Conservation (phyloP, 1,140 invertebrate genomes). For the Drosophila oshimai region DNA sequence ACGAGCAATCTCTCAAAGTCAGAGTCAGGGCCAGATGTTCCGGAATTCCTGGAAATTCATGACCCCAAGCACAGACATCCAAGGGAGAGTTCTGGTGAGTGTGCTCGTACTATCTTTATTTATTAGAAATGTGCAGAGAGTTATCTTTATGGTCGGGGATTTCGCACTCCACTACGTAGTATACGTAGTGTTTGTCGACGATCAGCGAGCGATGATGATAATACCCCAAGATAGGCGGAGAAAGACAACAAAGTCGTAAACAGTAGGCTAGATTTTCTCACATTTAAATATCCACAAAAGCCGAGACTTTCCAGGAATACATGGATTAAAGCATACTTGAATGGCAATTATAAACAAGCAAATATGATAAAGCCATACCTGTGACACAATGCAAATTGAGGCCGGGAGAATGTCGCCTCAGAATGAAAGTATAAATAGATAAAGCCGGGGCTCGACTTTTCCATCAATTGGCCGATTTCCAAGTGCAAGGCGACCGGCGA, state of each 20-base stretch:
- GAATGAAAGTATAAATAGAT: conserved; percentile 26
- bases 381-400: conserved; percentile 27
- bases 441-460: conserved; percentile 1
- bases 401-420: not conserved
- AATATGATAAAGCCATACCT: conserved; percentile 1
- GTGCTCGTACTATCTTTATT: not conserved
- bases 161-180: not conserved
- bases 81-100: conserved; percentile 67
- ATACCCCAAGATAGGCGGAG: not conserved
- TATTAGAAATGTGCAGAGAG: not conserved
- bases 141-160: conserved; percentile 4
- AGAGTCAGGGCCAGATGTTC: not conserved
- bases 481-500: conserved; percentile 51
- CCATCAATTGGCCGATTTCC: conserved; percentile 51
- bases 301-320: not conserved
- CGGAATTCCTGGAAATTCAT: conserved; percentile 84
- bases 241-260: conserved; percentile 12
- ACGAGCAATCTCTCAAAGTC: not conserved
- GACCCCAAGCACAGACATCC: conserved; percentile 84
- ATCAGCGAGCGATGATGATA: not conserved
- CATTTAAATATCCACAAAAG: not conserved
- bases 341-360: conserved; percentile 31
- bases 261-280: not conserved
- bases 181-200: not conserved
- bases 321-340: conserved; percentile 5